Evolutionary conservation across 2,888 invertebrate genomes (phyloP), one percentile per base, ranked within the genome.

Genomic region (Protophormia terraenovae): DNA sequence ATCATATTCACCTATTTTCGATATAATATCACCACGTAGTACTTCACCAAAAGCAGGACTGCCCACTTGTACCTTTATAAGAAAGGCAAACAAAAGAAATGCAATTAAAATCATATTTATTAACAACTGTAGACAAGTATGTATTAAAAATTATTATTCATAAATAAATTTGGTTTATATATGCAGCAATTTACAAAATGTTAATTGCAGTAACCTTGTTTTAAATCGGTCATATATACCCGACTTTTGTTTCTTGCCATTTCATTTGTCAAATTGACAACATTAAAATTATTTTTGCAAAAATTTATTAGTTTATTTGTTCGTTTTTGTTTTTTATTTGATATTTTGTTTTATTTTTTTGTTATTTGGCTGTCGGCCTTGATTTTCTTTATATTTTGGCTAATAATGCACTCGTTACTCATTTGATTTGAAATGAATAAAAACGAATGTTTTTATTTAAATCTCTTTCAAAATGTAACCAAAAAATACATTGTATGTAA

Each of bases 1-100:
- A 93, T 98, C 98, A 93, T 97, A 97, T 91, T 97, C 97, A 91
- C 96, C 96, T 89, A 98, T 96, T 93, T 97, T 97, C 88, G 96
- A 95, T 90, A 98, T 96, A 90, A 98, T 95, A 93, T 98, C 98
- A 88, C 98, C 98, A 87, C 97, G 95, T 88, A 96, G 95, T 88
- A 98, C 94, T 89, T 96, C 96, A 72, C 96, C 96, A 89, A 96
- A 96, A n/a, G 97, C 95, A 1, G 97, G 97, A 86, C 96, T 96
- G 87, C 97, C 97, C 80, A 95, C 95, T 90, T 96, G 96, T 91
- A 98, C 97, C 98, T 98, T 87, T 62, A 19, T 45, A 67, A 38
- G 60, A 38, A 29, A 45, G 71, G 38, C 8, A 47, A 29, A 67
- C 7, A 80, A 58, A 35, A 62, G 16, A 60, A 47, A 75, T 29